A percentile compares a stretch with the other conserved stretches of the same genome.
Evolutionary conservation across 1,140 invertebrate species (phyloP).

Genomic region (Littorina saxatilis): DNA sequence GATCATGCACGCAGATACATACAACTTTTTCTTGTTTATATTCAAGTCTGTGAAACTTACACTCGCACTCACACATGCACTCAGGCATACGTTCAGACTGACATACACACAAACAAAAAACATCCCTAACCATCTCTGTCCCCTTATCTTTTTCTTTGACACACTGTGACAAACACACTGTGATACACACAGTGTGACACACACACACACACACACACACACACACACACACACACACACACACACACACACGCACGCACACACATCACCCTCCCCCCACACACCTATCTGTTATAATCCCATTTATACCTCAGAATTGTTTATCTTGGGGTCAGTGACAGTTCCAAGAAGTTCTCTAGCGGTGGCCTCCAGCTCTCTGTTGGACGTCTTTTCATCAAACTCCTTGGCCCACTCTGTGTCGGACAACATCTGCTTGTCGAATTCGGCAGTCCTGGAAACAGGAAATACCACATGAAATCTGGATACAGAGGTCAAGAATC

Average conservation of each 20-base stretch:
- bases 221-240: neutral
- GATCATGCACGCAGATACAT: no score
- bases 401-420: conserved; percentile 69
- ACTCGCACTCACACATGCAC: neutral
- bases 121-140: neutral
- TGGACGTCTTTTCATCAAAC: conserved; percentile 47
- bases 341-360: conserved; percentile 78
- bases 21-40: no score
- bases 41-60: no score
- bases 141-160: neutral
- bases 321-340: conserved; percentile 82
- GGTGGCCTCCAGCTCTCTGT: conserved; percentile 78
- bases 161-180: neutral
- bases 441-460: conserved; percentile 62
- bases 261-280: no score
- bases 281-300: no score
- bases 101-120: neutral
- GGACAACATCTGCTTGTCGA: conserved; percentile 60
- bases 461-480: neutral
- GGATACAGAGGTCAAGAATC: no score
- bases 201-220: neutral
- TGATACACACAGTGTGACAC: neutral
- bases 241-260: neutral
- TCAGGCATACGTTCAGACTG: neutral
- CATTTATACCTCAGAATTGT: conserved; percentile 81